Evolutionary conservation across 2,888 invertebrate genomes (phyloP).

Genomic region (Napeogenes inachia): DNA sequence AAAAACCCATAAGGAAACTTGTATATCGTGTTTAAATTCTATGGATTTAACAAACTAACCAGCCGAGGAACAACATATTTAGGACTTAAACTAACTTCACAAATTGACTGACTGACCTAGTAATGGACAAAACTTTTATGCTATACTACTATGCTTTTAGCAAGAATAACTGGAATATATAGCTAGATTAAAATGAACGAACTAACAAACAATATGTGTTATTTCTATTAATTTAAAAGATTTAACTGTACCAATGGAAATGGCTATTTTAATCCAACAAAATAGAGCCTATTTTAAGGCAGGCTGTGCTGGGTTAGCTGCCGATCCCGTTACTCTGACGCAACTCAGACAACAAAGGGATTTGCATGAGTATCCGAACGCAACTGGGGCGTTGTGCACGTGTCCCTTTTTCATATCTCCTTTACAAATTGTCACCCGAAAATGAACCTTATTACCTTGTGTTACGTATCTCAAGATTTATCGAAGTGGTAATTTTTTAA

Average conservation of each 20-base stretch:
- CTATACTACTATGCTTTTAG: too few species aligned
- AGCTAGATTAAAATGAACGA: too few species aligned
- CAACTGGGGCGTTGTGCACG: conserved; percentile 47
- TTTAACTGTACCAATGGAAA: neutral
- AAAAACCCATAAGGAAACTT: too few species aligned
- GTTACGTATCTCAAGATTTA: conserved; percentile 5
- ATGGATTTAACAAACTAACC: too few species aligned
- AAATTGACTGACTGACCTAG: too few species aligned
- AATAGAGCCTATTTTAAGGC: conserved; percentile 22
- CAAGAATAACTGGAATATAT: too few species aligned
- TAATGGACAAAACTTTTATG: too few species aligned
- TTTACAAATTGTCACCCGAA: conserved; percentile 12
- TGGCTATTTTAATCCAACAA: neutral
- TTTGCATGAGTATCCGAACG: conserved; percentile 68
- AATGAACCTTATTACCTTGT: conserved; percentile 14
- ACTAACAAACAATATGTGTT: too few species aligned
- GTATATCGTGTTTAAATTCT: too few species aligned
- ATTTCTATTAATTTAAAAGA: neutral
- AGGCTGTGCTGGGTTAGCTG: conserved; percentile 34
- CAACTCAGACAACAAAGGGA: conserved; percentile 65
- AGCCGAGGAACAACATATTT: too few species aligned
- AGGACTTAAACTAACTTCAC: too few species aligned
- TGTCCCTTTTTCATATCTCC: conserved; percentile 30
- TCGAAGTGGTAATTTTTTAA: conserved; percentile 6
- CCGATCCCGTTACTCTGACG: conserved; percentile 54